Percentiles rank a stretch among this genome's conserved stretches.
Evolutionary conservation across 2,797 vertebrate genomes (phyloP).

Genomic region (Sebastes matsubarae): DNA sequence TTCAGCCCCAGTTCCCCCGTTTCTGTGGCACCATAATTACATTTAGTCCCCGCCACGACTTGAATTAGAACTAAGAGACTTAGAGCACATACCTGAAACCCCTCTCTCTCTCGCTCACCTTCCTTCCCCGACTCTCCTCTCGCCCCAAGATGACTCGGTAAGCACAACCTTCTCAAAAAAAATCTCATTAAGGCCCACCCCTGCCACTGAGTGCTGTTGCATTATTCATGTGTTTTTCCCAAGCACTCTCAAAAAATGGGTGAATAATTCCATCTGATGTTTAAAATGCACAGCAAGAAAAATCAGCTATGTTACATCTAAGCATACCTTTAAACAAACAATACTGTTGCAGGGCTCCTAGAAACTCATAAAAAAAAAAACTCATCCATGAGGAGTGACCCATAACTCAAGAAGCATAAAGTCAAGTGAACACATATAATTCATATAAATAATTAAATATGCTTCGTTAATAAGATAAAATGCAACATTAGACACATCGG

Average conservation of each 20-base stretch:
- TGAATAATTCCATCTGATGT: conserved; percentile 72
- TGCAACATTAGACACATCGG: conserved; percentile 7
- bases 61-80: conserved; percentile 52
- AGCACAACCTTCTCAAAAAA: conserved; percentile 65
- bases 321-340: conserved; percentile 35
- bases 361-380: background rate
- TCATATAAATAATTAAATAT: conserved; percentile 12
- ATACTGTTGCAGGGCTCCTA: background rate
- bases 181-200: conserved; percentile 73
- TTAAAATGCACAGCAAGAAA: conserved; percentile 62
- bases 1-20: conserved; percentile 7
- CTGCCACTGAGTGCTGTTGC: conserved; percentile 64
- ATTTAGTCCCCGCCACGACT: conserved; percentile 26
- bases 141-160: conserved; percentile 58
- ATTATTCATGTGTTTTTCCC: conserved; percentile 78
- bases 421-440: background rate
- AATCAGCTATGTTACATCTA: conserved; percentile 42
- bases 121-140: conserved; percentile 9
- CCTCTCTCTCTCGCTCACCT: conserved; percentile 20
- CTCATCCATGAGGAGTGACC: background rate
- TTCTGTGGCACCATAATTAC: conserved; percentile 44
- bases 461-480: conserved; percentile 5
- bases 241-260: conserved; percentile 52
- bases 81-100: conserved; percentile 36
- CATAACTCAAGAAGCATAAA: background rate